Conservation (phyloP, 2,888 invertebrate genomes). For the Scaptomyza caliginosa region DNA sequence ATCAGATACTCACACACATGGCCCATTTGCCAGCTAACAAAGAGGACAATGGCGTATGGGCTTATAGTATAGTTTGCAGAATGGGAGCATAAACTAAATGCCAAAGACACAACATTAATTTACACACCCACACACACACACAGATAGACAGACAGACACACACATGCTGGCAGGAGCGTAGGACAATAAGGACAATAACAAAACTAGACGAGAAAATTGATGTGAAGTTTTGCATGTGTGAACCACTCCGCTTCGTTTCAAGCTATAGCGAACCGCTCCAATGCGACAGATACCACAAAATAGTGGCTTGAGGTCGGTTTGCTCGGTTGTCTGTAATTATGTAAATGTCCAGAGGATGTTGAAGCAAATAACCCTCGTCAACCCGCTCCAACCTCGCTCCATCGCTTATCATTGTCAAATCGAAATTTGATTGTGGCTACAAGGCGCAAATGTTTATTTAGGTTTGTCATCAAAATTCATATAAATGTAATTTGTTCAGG, state of each 20-base stretch:
- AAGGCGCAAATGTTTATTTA: conserved; percentile 52
- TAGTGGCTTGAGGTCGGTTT: background rate
- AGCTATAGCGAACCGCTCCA: conserved; percentile 4
- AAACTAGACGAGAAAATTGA: conserved; percentile 30
- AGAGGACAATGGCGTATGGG: conserved; percentile 43
- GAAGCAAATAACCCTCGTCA: conserved; percentile 41
- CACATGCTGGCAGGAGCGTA: too few species aligned
- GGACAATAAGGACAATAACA: background rate
- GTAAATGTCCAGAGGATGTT: conserved; percentile 50
- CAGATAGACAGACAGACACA: too few species aligned
- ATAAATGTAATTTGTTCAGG: conserved; percentile 58
- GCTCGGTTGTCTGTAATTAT: conserved; percentile 55
- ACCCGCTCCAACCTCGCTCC: conserved; percentile 6
- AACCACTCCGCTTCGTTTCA: background rate
- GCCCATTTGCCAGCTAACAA: conserved; percentile 44
- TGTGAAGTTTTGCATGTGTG: conserved; percentile 52
- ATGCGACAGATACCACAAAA: conserved; percentile 16
- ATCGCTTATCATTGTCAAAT: conserved; percentile 60
- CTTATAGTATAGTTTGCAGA: conserved; percentile 42
- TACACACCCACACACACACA: background rate
- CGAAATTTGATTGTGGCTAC: conserved; percentile 53
- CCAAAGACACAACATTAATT: conserved; percentile 57
- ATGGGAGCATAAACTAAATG: conserved; percentile 34
- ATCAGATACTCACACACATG: conserved; percentile 22
- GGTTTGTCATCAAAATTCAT: conserved; percentile 38